Evolutionary conservation across 1,140 invertebrate species (phyloP), one percentile per base, ranked within the genome.

Genomic region (Anoplolepis gracilipes): DNA sequence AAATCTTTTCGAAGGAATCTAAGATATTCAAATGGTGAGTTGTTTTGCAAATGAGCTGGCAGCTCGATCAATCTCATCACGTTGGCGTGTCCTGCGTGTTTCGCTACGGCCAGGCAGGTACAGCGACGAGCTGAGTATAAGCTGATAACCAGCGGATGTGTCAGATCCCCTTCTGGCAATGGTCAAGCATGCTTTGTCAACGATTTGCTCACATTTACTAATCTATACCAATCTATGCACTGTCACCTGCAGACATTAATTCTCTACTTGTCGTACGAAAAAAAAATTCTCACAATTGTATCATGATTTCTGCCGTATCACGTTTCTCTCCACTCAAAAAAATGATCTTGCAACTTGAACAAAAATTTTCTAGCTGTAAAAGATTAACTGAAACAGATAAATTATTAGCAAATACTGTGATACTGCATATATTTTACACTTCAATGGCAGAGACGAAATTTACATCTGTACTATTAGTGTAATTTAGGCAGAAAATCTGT

Each of bases 211-310:
- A n/a, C 61, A 33, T 65, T 78, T 78, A 6, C 61, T 49, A 78
- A 78, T 78, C 76, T 67, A n/a, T 78, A 28, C 13, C 61, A 67
- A 78, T 67, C 61, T 78, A 67, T 33, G 39, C n/a, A 13, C 59
- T 30, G 28, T 64, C 59, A 65, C 42, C 42, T 65, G 76, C n/a
- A 33, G 25, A n/a, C 28, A 6, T 19, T 4, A 30, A 76, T 61
- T 62, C 55, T 76, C 57, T 22, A 78, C 67, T 49, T 13, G 36
- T n/a, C 11, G 2, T 30, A n/a, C 2, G 8, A 65, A 62, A 49
- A 78, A 36, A 64, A 13, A 30, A 65, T n/a, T 22, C 19, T 64
- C n/a, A 25, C 19, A 25, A 4, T 30, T 33, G n/a, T 19, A 19
- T 13, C 25, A 13, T 11, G 22, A 42, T 42, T 42, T 62, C 16